Evolutionary conservation across 2,888 invertebrate genomes (phyloP), one percentile per base, ranked within the genome.

Genomic region (Hedychridium roseum): DNA sequence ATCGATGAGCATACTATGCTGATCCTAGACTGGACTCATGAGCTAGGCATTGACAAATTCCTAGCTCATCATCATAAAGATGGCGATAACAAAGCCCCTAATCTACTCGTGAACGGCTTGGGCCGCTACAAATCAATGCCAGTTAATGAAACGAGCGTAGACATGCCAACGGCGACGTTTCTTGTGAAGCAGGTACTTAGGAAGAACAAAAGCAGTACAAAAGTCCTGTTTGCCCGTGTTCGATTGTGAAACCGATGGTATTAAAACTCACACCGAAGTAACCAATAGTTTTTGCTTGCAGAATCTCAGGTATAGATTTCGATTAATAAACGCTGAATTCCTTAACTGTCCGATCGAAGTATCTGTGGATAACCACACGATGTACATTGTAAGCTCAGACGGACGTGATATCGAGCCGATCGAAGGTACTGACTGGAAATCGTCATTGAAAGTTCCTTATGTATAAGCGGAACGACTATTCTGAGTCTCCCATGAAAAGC

Each of bases 291-390:
- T 31, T 20, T 57, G 48, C 71, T 79, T 71, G 12, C 76, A 88
- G 84, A 90, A 90, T 6, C 84, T 84, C 61, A 84, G 86, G 51
- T 92, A 94, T 73, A 85, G 93, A 43, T 91, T 94, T 67, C 84
- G 94, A 17, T 79, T 92, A 37, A 89, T 94, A 66, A 93, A 92
- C 68, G 91, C 92, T 0, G 93, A 91, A 70, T 91, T 92, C 71
- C 82, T 94, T 31, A 94, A 94, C 76, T 94, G 94, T 61, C 94
- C 94, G 0, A 88, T 93, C 45, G 88, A 91, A 71, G 76, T 94
- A 57, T 90, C 92, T 0, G 83, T 94, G 3, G 93, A 94, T 64
- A 88, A 90, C 66, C 94, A 94, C 76, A 90, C 87, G 12, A 80
- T 94, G 54, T 85, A 84, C 0, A 83, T 92, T 26, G 88, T 94